Percentiles rank a stretch among this genome's conserved stretches.
These are phyloP conservation scores for Arctopsyche grandis DNA, from an alignment of 1,140 invertebrate genomes.

Conservation along the genomic window DNA sequence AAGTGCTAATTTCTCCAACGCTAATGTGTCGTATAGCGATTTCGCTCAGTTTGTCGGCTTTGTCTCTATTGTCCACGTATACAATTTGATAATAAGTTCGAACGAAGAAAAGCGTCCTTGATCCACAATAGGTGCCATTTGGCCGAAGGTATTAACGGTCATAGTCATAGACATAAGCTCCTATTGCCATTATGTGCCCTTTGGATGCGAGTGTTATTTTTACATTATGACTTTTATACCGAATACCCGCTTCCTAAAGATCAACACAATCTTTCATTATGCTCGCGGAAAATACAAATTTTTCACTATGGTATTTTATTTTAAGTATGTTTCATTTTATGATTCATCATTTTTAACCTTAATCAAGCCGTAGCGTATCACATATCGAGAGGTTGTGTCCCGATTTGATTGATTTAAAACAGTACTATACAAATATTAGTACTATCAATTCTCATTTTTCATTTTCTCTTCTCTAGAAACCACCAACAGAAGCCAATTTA, in stretches of 20 bases:
- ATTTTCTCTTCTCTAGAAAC: no score
- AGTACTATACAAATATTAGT: no score
- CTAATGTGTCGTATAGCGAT: no score
- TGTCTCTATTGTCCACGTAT: background rate
- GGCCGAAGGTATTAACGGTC: constrained; percentile 10
- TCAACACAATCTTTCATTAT: background rate
- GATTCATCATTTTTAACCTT: no score
- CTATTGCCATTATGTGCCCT: constrained; percentile 24
- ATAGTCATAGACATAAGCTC: background rate
- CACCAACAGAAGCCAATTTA: no score
- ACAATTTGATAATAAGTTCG: background rate
- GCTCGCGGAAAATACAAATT: background rate
- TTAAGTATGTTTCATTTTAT: no score
- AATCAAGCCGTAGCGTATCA: no score
- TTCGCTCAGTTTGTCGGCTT: background rate
- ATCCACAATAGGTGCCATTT: constrained; percentile 26
- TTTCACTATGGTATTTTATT: no score
- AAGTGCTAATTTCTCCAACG: no score
- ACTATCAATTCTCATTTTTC: no score
- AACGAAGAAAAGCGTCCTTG: background rate
- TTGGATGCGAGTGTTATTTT: background rate
- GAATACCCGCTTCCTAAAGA: background rate
- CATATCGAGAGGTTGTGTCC: no score
- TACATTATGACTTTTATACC: background rate
- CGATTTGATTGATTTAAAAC: no score